Conservation (phyloP, 2,113 vertebrate species). For the Melospiza georgiana region DNA sequence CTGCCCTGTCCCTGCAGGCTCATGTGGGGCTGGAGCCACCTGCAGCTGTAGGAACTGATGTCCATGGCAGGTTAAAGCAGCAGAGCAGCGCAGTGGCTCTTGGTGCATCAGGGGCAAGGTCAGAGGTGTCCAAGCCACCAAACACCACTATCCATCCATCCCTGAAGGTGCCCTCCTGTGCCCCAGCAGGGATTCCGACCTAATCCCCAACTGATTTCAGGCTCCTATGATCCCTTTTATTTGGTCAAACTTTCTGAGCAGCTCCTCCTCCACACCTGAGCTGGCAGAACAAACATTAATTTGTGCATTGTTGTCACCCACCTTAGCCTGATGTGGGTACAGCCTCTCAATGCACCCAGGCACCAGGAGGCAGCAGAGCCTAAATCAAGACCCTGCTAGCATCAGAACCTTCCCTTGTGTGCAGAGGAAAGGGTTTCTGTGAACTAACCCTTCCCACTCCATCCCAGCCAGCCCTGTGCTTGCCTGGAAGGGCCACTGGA, state of each 20-base stretch:
- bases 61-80: not conserved
- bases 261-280: not conserved
- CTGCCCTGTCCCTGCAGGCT: not conserved
- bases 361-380: not conserved
- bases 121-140: not conserved
- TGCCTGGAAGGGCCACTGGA: not conserved
- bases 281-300: not conserved
- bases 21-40: not conserved
- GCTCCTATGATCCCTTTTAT: not conserved
- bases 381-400: not conserved
- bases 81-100: not conserved
- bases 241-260: not conserved
- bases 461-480: not conserved
- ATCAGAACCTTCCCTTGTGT: not conserved
- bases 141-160: not conserved
- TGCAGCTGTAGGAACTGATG: not conserved
- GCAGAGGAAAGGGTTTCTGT: not conserved
- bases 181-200: not conserved
- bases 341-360: not conserved
- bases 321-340: not conserved
- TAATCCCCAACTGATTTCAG: rapidly evolving
- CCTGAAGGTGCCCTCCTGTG: not conserved
- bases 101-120: not conserved
- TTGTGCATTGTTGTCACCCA: not conserved
- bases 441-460: not conserved